Base-by-base conservation (phyloP, 2,797 vertebrate species). In the Hirundo rustica region DNA sequence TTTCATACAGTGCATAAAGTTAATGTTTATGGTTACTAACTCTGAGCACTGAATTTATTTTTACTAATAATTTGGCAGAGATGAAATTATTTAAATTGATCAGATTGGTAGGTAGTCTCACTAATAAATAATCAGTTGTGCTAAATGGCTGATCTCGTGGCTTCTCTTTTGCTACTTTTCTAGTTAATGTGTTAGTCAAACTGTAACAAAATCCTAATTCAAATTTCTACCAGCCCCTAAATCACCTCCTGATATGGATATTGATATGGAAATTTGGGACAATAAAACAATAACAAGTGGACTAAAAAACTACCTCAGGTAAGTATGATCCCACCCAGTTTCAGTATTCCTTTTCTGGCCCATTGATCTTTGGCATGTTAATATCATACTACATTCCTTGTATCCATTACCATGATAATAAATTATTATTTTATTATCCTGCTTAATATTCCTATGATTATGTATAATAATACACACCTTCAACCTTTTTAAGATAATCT, bases 291-390 rank as follows among this genome's bases (percentile, higher is more conserved):
- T 99, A 96, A 99, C 99, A 76, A 99, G 99, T 4, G 99, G 99
- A 75, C 98, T 99, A 90, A 99, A 99, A 98, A 99, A 99, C 98
- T 99, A 99, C 98, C 99, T 99, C 98, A 99, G 99, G 99, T 99
- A 96, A 98, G 98, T 95, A 92, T 60, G 22, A 47, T 65, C 11
- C 45, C 64, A 54, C 23, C 8, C 11, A 72, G 12, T 60, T n/a
- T 62, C 53, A n/a, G 5, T 78, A 48, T 88, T 80, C 22, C 10
- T 95, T 93, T 88, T 84, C 74, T 86, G 23, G 4, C 19, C 45
- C 7, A 9, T 70, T 81, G 40, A 42, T 78, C 44, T 88, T 84
- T 50, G 54, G 23, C 45, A 73, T 93, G 29, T 76, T 79, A 73
- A 20, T 60, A 70, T 71, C 20, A 3, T 81, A 45, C 54, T 85